Percentiles rank a stretch among this genome's conserved stretches.
phyloP scores from a whole-genome alignment of 2,113 vertebrate species.

The Ptychochromis oligacanthus region DNA sequence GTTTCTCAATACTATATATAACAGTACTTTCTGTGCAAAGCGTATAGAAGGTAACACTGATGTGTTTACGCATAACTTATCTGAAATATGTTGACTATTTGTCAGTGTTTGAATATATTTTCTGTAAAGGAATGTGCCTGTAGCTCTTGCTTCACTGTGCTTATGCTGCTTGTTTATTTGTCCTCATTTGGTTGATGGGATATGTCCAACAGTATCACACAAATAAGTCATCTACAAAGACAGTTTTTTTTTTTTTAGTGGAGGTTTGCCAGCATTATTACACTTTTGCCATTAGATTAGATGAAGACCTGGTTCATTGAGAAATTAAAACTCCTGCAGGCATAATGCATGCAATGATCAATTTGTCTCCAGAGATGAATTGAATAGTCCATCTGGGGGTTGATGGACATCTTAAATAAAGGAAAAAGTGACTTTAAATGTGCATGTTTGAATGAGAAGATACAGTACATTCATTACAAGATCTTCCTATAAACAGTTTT shows the following conservation, averaged over 20 bases:
- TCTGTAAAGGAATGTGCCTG: conserved; percentile 9
- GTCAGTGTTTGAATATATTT: neutral
- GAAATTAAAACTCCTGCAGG: too few species aligned
- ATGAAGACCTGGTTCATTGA: neutral
- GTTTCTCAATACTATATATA: conserved; percentile 17
- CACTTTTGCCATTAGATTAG: neutral
- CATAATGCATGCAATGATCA: too few species aligned
- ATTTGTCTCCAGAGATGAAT: too few species aligned
- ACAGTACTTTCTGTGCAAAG: neutral
- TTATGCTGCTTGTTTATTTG: conserved; percentile 18
- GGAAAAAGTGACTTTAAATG: too few species aligned
- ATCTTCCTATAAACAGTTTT: too few species aligned
- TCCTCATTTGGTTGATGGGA: conserved; percentile 4
- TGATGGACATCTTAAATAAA: too few species aligned
- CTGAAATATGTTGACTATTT: conserved; percentile 16
- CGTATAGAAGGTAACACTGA: neutral
- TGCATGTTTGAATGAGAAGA: too few species aligned
- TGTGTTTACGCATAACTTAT: neutral
- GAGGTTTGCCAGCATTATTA: neutral
- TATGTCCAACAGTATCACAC: neutral
- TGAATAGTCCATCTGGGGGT: too few species aligned
- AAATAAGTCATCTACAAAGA: conserved; percentile 34
- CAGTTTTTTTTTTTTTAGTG: neutral
- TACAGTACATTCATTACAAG: too few species aligned
- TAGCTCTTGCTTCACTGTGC: neutral